Conservation (phyloP, 2,797 vertebrate species). For the Anableps anableps region DNA sequence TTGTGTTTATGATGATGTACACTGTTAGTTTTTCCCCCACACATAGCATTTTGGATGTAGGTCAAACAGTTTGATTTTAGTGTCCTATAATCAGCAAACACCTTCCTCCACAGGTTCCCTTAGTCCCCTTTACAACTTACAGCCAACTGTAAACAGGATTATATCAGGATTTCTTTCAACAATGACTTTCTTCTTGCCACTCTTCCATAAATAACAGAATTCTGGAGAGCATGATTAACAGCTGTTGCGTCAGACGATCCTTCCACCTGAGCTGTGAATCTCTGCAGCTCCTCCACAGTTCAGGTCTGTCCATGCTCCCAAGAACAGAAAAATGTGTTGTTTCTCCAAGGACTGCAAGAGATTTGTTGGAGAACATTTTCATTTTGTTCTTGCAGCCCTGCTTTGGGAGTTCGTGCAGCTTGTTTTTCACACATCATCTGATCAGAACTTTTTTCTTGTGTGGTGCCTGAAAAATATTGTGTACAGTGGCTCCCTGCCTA, state of each 20-base stretch:
- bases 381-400: neutral
- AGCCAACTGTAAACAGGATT: no score
- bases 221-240: neutral
- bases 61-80: no score
- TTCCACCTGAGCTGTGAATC: neutral
- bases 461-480: neutral
- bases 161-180: neutral
- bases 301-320: neutral
- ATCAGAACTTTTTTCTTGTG: neutral
- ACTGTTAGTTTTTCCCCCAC: no score
- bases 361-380: neutral
- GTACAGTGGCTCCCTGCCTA: no score
- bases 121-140: no score
- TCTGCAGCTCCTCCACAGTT: neutral
- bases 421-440: neutral
- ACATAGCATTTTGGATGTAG: no score
- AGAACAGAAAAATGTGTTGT: no score
- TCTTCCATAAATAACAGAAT: no score
- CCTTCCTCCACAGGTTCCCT: no score
- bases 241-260: neutral
- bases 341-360: no score
- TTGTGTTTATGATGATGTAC: no score
- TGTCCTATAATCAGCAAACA: neutral
- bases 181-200: neutral
- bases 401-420: no score